A percentile compares a stretch with the other conserved stretches of the same genome.
phyloP scores from a whole-genome alignment of 2,888 invertebrate species.

The Caenorhabditis sulstoni region DNA sequence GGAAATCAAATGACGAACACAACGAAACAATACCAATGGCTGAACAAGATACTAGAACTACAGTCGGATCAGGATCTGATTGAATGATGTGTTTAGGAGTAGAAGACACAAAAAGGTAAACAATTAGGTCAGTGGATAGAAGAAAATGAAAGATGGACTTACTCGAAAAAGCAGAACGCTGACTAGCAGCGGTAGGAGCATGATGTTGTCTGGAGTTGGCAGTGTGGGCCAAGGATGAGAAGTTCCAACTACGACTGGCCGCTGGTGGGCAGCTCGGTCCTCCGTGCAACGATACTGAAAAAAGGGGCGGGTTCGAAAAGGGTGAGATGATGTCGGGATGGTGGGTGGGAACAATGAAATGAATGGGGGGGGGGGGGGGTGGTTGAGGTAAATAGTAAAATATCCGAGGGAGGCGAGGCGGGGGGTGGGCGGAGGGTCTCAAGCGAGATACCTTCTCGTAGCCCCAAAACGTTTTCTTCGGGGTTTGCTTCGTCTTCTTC shows the following conservation, averaged over 20 bases:
- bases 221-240: constrained; percentile 51
- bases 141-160: constrained; percentile 35
- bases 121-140: constrained; percentile 37
- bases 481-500: constrained; percentile 59
- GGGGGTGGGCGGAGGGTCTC: constrained; percentile 28
- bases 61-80: neutral
- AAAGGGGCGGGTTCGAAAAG: constrained; percentile 5
- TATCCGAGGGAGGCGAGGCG: constrained; percentile 34
- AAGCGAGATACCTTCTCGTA: constrained; percentile 60
- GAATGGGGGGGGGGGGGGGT: constrained; percentile 4
- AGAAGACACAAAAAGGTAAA: constrained; percentile 19
- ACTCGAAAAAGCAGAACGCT: constrained; percentile 58
- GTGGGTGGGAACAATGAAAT: too few relatives aligned
- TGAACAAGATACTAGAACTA: neutral
- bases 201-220: constrained; percentile 55
- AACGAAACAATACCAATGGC: too few relatives aligned
- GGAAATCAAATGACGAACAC: constrained; percentile 2
- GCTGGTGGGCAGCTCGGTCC: constrained; percentile 45
- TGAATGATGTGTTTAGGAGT: constrained; percentile 14
- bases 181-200: constrained; percentile 60
- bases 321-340: constrained; percentile 6
- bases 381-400: constrained; percentile 53
- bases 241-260: constrained; percentile 33
- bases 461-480: constrained; percentile 63
- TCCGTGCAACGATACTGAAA: constrained; percentile 47